Evolutionary conservation across 2,888 invertebrate genomes (phyloP), one percentile per base, ranked within the genome.

Genomic region (Melinopterus prodromus): DNA sequence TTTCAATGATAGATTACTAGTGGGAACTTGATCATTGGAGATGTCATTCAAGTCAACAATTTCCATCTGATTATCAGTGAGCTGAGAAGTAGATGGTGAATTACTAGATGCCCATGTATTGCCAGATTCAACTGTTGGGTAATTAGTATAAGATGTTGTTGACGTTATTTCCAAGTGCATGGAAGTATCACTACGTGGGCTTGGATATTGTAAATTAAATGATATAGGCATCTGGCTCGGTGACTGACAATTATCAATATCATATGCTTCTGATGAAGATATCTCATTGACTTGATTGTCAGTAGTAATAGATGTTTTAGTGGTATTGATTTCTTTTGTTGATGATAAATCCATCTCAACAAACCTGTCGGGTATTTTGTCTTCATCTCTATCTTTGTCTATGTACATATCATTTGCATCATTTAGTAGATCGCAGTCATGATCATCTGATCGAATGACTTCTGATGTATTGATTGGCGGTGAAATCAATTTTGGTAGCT

Each of bases 211-310:
- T n/a, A 35, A 74, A 26, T 74, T 74, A 3, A 53, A 53, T 12
- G 12, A 53, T 53, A 53, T 53, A 12, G 53, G 53, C 53, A 53
- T 53, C 53, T 53, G 53, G 53, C 7, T 53, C 7, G 53, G 53
- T 53, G 53, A 53, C 12, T 53, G 53, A 53, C 53, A 53, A 15
- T 74, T 74, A 69, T 77, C 77, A 26, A 38, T 76, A 26, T 77
- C 77, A 36, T 36, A 77, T 16, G 69, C 69, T 15, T 70, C 69
- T 14, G 77, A 77, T 53, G 77, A 77, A 16, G 77, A 77, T 36
- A 77, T 70, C 69, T 77, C 77, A 70, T 77, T 77, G n/a, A 77
- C 77, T 69, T 77, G 77, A 77, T 77, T 77, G 16, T 74, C 74
- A n/a, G 74, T 36, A 36, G 37, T 37, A 35, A 74, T 35, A 26